A percentile compares a stretch with the other conserved stretches of the same genome.
Evolutionary conservation across 2,113 vertebrate genomes (phyloP).

Genomic region (Apaloderma vittatum): DNA sequence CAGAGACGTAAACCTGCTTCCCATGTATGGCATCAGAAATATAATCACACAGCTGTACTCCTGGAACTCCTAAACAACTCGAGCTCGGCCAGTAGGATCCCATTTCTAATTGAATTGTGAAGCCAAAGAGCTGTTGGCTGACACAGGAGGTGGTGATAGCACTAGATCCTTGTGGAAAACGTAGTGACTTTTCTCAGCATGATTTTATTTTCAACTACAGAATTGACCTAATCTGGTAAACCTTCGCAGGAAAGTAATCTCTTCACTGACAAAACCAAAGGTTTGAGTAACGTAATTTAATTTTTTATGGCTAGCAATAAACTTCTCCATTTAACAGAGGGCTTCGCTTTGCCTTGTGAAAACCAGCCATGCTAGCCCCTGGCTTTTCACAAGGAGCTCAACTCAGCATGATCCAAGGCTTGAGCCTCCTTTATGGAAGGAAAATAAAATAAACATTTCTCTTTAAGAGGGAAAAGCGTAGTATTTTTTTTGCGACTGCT

Average conservation of each 20-base stretch:
- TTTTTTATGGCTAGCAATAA: not conserved
- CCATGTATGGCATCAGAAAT: not conserved
- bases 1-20: not conserved
- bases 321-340: not conserved
- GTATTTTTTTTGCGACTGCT: not conserved
- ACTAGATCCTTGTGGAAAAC: not conserved
- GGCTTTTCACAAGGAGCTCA: not conserved
- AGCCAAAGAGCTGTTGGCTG: not conserved
- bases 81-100: not conserved
- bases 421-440: not conserved
- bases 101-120: not conserved
- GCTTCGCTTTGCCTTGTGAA: not conserved
- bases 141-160: not conserved
- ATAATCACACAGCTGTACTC: not conserved
- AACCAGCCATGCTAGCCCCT: not conserved
- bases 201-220: constrained; percentile 10
- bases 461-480: not conserved
- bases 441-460: not conserved
- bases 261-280: constrained; percentile 5
- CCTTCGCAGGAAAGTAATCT: not conserved
- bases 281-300: not conserved
- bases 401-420: not conserved
- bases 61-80: not conserved
- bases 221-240: not conserved
- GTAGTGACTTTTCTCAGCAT: not conserved